Percentiles rank a stretch among this genome's conserved stretches.
These are phyloP conservation scores for Pangasius macronema DNA, from an alignment of 2,797 vertebrate genomes.

Conservation along the genomic window DNA sequence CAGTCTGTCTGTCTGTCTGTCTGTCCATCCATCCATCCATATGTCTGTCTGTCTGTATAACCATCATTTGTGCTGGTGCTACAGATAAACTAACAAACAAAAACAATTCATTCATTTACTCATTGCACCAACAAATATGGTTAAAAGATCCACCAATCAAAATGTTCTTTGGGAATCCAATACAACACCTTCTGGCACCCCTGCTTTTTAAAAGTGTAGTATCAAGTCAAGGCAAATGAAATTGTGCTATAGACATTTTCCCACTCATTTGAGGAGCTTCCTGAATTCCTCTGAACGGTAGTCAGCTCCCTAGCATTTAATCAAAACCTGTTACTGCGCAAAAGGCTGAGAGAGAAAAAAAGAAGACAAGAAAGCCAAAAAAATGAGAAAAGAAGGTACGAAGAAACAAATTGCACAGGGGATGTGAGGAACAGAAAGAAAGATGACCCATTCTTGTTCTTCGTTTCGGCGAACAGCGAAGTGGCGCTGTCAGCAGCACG, in stretches of 20 bases:
- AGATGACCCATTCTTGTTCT: conserved; percentile 53
- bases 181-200: neutral
- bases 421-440: conserved; percentile 37
- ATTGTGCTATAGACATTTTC: neutral
- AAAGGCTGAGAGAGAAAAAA: neutral
- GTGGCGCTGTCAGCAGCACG: conserved; percentile 56
- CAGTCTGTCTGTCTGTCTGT: neutral
- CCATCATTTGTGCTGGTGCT: neutral
- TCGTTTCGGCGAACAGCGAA: conserved; percentile 58
- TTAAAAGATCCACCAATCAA: neutral
- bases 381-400: neutral
- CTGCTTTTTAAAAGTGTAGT: neutral
- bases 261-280: neutral
- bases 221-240: neutral
- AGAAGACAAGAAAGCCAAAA: neutral
- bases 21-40: neutral
- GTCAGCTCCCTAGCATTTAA: conserved; percentile 6
- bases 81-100: neutral
- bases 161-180: neutral
- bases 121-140: neutral
- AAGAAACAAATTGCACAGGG: conserved; percentile 24
- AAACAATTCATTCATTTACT: neutral
- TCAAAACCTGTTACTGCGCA: neutral
- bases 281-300: neutral
- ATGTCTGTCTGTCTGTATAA: neutral